Evolutionary conservation across 2,113 vertebrate genomes (phyloP).

Genomic region (Rafetus swinhoei): DNA sequence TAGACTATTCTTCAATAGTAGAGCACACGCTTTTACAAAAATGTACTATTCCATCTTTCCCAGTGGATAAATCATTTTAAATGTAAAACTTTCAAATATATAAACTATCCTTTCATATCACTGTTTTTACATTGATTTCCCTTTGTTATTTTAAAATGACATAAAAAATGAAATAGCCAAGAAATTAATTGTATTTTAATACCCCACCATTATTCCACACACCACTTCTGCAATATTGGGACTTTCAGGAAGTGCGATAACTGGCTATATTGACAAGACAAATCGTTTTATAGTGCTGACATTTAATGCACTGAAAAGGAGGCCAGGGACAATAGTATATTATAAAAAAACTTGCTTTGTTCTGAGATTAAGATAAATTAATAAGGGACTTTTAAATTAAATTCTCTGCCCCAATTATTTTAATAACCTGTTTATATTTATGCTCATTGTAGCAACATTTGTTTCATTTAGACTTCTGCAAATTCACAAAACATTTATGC

Average conservation of each 20-base stretch:
- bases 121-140: not conserved
- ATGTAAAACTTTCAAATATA: not conserved
- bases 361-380: slow-evolving; percentile 52
- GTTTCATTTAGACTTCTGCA: slow-evolving; percentile 66
- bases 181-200: not conserved
- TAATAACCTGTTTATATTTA: slow-evolving; percentile 64
- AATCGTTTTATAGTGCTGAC: not conserved
- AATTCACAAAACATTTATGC: slow-evolving; percentile 65
- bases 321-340: not conserved
- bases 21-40: not conserved
- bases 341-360: slow-evolving; percentile 38
- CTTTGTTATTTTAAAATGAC: not conserved
- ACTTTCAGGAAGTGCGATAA: not conserved
- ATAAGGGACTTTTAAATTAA: slow-evolving; percentile 56
- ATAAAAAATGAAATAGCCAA: not conserved
- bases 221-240: not conserved
- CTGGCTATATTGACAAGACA: not conserved
- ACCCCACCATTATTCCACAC: not conserved
- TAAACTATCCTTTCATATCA: not conserved
- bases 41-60: not conserved
- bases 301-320: not conserved
- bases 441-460: slow-evolving; percentile 58
- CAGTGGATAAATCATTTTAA: not conserved
- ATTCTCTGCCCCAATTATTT: slow-evolving; percentile 61
- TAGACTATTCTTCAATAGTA: not conserved